Evolutionary conservation across 2,113 vertebrate species (phyloP).

Genomic region (Sceloporus undulatus): DNA sequence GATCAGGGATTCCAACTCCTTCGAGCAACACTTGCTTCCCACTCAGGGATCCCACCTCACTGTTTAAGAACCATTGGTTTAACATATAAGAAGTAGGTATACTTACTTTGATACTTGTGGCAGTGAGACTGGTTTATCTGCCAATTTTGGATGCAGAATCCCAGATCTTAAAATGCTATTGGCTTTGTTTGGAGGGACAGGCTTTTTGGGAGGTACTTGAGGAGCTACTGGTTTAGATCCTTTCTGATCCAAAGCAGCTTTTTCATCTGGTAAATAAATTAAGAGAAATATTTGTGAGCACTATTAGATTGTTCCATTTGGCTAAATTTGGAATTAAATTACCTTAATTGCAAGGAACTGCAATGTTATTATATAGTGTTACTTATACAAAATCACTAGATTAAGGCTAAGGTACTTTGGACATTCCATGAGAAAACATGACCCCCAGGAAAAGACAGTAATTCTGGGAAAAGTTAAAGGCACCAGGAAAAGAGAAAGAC

Average conservation of each 20-base stretch:
- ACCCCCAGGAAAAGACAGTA: too few species aligned
- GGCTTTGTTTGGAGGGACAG: constrained; percentile 85
- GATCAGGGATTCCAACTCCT: too few species aligned
- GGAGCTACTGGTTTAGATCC: constrained; percentile 90
- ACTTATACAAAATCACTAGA: too few species aligned
- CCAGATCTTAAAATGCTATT: constrained; percentile 77
- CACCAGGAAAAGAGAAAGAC: too few species aligned
- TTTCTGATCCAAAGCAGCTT: constrained; percentile 82
- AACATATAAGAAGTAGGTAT: constrained; percentile 2
- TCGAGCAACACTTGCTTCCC: too few species aligned
- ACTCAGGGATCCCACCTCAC: too few species aligned
- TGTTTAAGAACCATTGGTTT: too few species aligned
- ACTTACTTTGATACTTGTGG: constrained; percentile 84
- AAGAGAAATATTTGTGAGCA: background rate
- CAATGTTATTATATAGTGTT: too few species aligned
- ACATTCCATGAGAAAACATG: too few species aligned
- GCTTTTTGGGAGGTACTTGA: constrained; percentile 94
- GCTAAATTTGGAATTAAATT: background rate
- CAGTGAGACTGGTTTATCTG: constrained; percentile 87
- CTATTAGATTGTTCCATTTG: background rate
- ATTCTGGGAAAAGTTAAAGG: too few species aligned
- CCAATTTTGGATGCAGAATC: constrained; percentile 84
- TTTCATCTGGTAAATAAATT: constrained; percentile 82
- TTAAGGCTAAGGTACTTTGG: too few species aligned
- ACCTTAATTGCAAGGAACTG: too few species aligned